Evolutionary conservation across 2,113 vertebrate species (phyloP).

Genomic region (Rhinoptilus africanus): DNA sequence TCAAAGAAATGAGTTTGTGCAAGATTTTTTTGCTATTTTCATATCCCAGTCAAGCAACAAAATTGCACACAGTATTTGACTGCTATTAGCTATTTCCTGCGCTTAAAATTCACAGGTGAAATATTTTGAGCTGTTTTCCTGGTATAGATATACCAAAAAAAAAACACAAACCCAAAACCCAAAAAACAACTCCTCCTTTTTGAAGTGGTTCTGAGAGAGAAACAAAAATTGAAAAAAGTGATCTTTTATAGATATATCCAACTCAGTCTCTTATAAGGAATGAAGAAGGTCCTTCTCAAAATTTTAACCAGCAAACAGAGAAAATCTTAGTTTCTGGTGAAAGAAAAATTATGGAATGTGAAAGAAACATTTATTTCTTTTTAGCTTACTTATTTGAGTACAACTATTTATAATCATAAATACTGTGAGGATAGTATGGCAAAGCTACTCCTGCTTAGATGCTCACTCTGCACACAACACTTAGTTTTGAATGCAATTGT

Average conservation of each 20-base stretch:
- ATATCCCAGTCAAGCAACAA: background rate
- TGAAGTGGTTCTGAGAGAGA: background rate
- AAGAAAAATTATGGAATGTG: background rate
- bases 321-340: background rate
- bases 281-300: background rate
- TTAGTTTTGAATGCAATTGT: background rate
- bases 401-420: background rate
- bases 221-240: background rate
- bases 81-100: background rate
- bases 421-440: background rate
- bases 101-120: slow-evolving; percentile 17
- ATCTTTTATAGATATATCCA: background rate
- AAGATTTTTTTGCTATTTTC: background rate
- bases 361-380: background rate
- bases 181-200: background rate
- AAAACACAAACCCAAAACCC: background rate
- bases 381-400: background rate
- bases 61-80: background rate
- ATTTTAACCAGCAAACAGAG: background rate
- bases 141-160: background rate
- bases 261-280: background rate
- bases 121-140: background rate
- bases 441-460: background rate
- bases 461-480: background rate
- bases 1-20: background rate